These are phyloP conservation scores for Peromyscus polionotus DNA, from an alignment of 2,113 vertebrate species.

Conservation along the genomic window DNA sequence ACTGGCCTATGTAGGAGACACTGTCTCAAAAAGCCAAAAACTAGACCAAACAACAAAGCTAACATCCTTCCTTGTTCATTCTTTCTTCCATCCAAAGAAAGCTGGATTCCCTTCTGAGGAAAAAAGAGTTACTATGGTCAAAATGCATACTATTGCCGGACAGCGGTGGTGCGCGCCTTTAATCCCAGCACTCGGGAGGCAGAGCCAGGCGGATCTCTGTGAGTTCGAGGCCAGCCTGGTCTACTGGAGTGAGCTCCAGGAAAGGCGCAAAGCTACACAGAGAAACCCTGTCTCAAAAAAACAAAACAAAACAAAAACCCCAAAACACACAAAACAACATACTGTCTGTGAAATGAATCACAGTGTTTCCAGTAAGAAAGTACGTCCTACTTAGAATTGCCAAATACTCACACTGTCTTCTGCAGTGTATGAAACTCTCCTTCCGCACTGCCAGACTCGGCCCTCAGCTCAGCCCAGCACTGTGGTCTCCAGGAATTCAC, in stretches of 20 bases:
- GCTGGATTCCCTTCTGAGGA: neutral
- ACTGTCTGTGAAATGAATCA: neutral
- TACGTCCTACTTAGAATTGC: neutral
- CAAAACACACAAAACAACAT: neutral
- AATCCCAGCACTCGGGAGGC: no score
- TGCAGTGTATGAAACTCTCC: neutral
- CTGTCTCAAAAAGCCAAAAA: neutral
- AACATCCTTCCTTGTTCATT: neutral
- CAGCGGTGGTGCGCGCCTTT: no score
- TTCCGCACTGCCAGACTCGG: neutral
- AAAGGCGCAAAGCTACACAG: no score
- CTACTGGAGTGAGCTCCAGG: no score
- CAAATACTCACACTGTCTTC: neutral
- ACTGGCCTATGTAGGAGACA: neutral
- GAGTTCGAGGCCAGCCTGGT: no score
- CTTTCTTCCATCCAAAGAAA: neutral
- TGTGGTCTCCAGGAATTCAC: neutral
- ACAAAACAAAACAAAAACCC: no score
- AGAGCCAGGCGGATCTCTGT: no score
- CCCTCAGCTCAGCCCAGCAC: neutral
- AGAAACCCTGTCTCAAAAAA: no score
- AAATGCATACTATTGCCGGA: neutral
- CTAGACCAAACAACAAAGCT: neutral
- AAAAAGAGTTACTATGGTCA: constrained; percentile 35
- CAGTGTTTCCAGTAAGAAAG: constrained; percentile 24